Conservation (phyloP, 2,888 invertebrate genomes). For the Amphipoea oculea region DNA sequence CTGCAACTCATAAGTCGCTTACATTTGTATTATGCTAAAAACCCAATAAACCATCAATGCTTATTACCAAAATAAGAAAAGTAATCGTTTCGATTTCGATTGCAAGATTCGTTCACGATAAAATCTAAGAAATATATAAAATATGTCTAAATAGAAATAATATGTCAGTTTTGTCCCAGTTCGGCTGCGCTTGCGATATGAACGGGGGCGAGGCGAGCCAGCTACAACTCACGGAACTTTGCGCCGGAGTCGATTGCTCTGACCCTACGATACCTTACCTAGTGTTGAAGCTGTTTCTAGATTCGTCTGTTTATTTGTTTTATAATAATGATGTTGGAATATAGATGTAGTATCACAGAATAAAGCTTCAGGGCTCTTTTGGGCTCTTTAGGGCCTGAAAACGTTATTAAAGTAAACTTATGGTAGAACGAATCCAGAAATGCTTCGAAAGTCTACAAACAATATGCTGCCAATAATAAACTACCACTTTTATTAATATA, state of each 20-base stretch:
- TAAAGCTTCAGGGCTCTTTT: neutral
- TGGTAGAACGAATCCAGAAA: neutral
- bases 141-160: slow-evolving; percentile 27
- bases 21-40: neutral
- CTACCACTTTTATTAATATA: neutral
- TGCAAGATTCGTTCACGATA: slow-evolving; percentile 25
- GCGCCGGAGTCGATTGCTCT: slow-evolving; percentile 47
- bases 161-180: slow-evolving; percentile 53
- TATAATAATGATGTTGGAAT: neutral
- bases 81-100: slow-evolving; percentile 2
- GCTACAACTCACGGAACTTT: slow-evolving; percentile 59
- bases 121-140: slow-evolving; percentile 32
- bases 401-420: neutral
- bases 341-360: too few species aligned
- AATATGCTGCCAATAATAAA: too few species aligned
- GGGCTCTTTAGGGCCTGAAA: neutral
- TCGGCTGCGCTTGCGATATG: slow-evolving; percentile 40
- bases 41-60: neutral
- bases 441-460: neutral
- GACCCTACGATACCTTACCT: slow-evolving; percentile 28
- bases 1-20: too few species aligned
- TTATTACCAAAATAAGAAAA: neutral
- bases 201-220: slow-evolving; percentile 63
- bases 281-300: neutral
- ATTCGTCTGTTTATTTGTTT: slow-evolving; percentile 31